Percentiles rank a stretch among this genome's conserved stretches.
Evolutionary conservation across 2,113 vertebrate genomes (phyloP).

Genomic region (Rafetus swinhoei): DNA sequence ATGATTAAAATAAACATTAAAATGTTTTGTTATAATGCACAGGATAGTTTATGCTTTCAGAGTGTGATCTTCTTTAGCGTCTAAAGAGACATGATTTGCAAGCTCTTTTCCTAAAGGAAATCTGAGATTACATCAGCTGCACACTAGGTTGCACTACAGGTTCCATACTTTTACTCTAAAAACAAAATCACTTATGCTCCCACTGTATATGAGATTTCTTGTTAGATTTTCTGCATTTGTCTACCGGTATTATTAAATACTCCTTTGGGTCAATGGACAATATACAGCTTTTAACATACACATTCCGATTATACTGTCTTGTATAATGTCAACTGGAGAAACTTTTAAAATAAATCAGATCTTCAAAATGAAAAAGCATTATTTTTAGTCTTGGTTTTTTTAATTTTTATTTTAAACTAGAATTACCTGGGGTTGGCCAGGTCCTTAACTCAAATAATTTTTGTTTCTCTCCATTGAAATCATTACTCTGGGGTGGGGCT

Average conservation of each 20-base stretch:
- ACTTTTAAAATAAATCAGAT: background rate
- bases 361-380: background rate
- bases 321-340: conserved; percentile 32
- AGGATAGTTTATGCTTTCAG: background rate
- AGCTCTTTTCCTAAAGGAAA: background rate
- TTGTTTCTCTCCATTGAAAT: too few species aligned
- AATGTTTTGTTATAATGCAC: background rate
- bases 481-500: too few species aligned
- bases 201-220: background rate
- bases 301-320: accelerated
- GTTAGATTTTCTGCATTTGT: background rate
- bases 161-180: background rate
- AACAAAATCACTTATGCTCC: conserved; percentile 13
- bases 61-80: background rate
- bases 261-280: conserved; percentile 42
- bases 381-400: accelerated
- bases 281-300: conserved; percentile 26
- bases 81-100: background rate
- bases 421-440: too few species aligned
- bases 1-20: background rate
- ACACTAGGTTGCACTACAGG: background rate
- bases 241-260: background rate
- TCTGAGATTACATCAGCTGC: background rate
- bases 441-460: too few species aligned
- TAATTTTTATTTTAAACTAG: too few species aligned